Evolutionary conservation across 2,888 invertebrate genomes (phyloP).

Genomic region (Polymixis lichenea): DNA sequence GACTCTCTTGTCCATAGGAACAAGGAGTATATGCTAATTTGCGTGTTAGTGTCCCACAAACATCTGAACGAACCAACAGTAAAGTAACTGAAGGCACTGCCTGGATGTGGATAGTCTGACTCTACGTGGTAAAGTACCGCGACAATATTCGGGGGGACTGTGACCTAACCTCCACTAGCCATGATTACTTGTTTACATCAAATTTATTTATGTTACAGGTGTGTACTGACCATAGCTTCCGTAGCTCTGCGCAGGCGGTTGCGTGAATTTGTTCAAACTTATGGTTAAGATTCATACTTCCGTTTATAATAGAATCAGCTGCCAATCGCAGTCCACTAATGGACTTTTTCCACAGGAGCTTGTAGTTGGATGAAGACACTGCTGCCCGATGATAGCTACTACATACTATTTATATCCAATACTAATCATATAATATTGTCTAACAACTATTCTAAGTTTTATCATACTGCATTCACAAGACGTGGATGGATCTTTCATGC

Average conservation of each 20-base stretch:
- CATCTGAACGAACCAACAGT: constrained; percentile 84
- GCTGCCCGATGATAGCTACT: constrained; percentile 40
- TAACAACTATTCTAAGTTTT: not conserved
- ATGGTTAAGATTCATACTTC: constrained; percentile 54
- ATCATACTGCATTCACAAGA: not conserved
- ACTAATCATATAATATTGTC: not conserved
- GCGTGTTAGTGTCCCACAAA: constrained; percentile 80
- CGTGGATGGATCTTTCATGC: not conserved
- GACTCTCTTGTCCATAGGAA: constrained; percentile 70
- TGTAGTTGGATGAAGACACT: constrained; percentile 18
- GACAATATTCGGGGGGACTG: constrained; percentile 12
- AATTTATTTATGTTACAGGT: constrained; percentile 61
- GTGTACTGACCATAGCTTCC: constrained; percentile 94
- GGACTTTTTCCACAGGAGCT: constrained; percentile 12
- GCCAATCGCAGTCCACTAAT: constrained; percentile 40
- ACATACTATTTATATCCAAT: constrained; percentile 25
- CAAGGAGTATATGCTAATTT: constrained; percentile 76
- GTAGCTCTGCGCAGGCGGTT: constrained; percentile 96
- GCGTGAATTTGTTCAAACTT: constrained; percentile 89
- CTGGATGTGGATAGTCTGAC: constrained; percentile 81
- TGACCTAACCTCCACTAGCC: constrained; percentile 42
- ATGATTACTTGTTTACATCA: constrained; percentile 40
- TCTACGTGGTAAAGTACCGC: constrained; percentile 15
- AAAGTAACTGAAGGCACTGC: constrained; percentile 79
- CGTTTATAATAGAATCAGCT: constrained; percentile 27